Conservation (phyloP, 1,140 invertebrate species). For the Papilio xuthus region DNA sequence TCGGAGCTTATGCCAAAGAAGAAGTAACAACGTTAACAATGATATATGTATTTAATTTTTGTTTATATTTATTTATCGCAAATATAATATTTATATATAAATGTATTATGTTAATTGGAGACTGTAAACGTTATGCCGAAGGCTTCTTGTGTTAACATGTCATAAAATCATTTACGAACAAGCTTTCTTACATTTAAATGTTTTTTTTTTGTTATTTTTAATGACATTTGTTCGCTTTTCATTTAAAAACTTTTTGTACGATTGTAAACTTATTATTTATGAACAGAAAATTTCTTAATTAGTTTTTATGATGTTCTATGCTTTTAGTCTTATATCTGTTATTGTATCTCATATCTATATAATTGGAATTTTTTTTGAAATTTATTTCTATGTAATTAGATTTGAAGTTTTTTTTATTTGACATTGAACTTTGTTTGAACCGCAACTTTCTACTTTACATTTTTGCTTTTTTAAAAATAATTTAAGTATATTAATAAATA, state of each 20-base stretch:
- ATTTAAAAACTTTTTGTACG: neutral
- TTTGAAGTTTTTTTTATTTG: neutral
- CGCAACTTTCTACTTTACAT: neutral
- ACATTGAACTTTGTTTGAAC: neutral
- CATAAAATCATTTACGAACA: conserved; percentile 17
- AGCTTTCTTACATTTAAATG: conserved; percentile 3
- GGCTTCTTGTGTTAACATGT: neutral
- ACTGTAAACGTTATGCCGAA: neutral
- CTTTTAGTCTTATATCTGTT: too few relatives aligned
- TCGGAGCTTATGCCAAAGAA: conserved; percentile 5
- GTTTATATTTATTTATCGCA: neutral
- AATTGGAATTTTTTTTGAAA: neutral
- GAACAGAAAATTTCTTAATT: neutral
- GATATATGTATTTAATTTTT: neutral
- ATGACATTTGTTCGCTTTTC: neutral
- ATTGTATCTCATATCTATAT: neutral
- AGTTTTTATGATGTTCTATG: too few relatives aligned
- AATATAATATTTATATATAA: neutral
- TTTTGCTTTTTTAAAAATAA: neutral
- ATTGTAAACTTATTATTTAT: neutral
- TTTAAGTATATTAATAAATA: neutral
- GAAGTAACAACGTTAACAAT: conserved; percentile 8
- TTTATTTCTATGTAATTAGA: neutral
- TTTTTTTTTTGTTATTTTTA: neutral
- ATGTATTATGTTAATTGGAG: neutral